These are phyloP conservation scores for Lordiphosa andalusiaca DNA, from an alignment of 2,888 invertebrate species.

Conservation along the genomic window DNA sequence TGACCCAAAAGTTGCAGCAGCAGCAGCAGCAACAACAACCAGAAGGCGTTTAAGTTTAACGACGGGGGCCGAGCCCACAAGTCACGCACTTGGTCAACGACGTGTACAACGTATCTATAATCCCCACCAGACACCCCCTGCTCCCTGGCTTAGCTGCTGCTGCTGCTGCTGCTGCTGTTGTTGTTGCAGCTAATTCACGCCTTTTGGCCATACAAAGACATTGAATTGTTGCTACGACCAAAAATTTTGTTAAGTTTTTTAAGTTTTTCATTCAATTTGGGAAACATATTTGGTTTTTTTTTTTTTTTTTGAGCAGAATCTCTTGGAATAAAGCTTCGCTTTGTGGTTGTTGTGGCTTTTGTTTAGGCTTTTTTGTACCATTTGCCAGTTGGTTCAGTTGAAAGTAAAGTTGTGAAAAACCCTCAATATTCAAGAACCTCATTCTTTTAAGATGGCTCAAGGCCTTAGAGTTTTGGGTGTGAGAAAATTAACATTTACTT, in stretches of 20 bases:
- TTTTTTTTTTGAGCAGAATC: too few relatives aligned
- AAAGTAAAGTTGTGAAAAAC: too few relatives aligned
- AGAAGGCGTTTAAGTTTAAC: slow-evolving; percentile 22
- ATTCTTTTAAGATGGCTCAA: too few relatives aligned
- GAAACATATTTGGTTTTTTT: slow-evolving; percentile 5
- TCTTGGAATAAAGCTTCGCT: too few relatives aligned
- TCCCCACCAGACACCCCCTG: slow-evolving; percentile 25
- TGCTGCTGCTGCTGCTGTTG: slow-evolving; percentile 19
- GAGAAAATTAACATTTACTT: too few relatives aligned
- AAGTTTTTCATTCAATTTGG: slow-evolving; percentile 13
- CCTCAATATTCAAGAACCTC: too few relatives aligned
- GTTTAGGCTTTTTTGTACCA: too few relatives aligned
- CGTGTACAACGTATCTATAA: slow-evolving; percentile 28
- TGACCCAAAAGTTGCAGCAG: slow-evolving; percentile 61
- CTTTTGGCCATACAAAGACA: slow-evolving; percentile 66
- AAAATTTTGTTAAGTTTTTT: slow-evolving; percentile 22
- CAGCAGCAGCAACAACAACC: slow-evolving; percentile 16
- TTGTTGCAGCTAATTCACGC: slow-evolving; percentile 59
- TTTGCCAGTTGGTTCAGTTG: too few relatives aligned
- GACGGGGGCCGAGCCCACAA: slow-evolving; percentile 56
- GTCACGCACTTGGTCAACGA: slow-evolving; percentile 66
- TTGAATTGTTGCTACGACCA: slow-evolving; percentile 57
- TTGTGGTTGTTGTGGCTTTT: too few relatives aligned
- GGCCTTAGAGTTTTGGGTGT: too few relatives aligned
- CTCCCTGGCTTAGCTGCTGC: slow-evolving; percentile 11